Base-by-base conservation (phyloP, 2,797 vertebrate species). In the Syndactyla subalaris region DNA sequence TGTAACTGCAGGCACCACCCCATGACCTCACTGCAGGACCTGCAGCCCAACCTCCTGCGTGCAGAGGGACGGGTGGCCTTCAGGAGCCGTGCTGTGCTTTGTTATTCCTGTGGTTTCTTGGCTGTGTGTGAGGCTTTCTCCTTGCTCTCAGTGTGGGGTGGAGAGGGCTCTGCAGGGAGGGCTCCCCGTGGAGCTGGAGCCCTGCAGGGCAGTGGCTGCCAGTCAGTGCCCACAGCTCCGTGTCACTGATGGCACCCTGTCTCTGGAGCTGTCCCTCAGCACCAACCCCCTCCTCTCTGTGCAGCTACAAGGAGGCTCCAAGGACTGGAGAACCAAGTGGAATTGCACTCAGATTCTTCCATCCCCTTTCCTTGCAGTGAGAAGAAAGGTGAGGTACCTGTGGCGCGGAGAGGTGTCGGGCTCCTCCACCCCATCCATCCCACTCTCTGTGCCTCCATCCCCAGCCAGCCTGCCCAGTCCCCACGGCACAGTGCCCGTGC, bases 401-500 rank as follows among this genome's bases (percentile, higher is more conserved):
- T 22, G 43, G 39, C 12, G 1, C 5, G 29, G 36, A 20, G 65
- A 41, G 36, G 22, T 23, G 12, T 19, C 26, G 54, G 54, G 34
- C 13, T 66, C 32, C 61, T 23, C n/a, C 36, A 23, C 46, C 30
- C 5, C 6, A 10, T 12, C 10, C 74, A 10, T 10, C 48, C 36
- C 23, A 9, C 32, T 62, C 32, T 7, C 22, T 70, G 0, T 7
- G 2, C 29, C 72, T 20, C 41, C 6, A 0, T 27, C 58, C 26
- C 52, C 22, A 10, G 8, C 19, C 26, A 52, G 3, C 21, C 52
- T 13, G 0, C 52, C 43, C 43, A 26, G 36, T 6, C 27, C 32
- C 41, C 7, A 0, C 1, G 22, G 62, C 30, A 5, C 2, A 14
- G 14, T 22, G n/a, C 65, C 80, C 1, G 1, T 3, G 1, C 4